phyloP scores from a whole-genome alignment of 2,113 vertebrate genomes.

The Tachysurus vachellii region DNA sequence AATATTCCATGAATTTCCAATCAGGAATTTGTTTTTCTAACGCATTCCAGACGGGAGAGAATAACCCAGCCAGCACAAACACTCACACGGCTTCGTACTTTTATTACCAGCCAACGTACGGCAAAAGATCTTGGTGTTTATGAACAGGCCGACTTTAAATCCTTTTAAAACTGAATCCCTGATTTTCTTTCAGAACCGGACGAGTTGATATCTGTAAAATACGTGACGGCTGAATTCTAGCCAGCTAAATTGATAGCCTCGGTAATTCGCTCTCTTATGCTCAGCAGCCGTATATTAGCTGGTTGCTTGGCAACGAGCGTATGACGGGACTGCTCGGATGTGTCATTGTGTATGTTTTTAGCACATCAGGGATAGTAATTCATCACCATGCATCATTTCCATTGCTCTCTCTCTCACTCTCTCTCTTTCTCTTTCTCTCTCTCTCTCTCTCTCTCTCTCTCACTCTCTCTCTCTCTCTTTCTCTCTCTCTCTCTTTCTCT shows the following conservation, averaged over 20 bases:
- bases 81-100: neutral
- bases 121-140: neutral
- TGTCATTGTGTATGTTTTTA: neutral
- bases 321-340: neutral
- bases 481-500: no score
- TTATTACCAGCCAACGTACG: neutral
- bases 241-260: neutral
- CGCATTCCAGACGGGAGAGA: neutral
- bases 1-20: constrained; percentile 14
- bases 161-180: neutral
- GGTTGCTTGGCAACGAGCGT: neutral
- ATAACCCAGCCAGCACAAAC: neutral
- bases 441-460: no score
- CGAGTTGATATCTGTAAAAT: neutral
- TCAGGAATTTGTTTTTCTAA: constrained; percentile 5
- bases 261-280: neutral
- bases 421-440: no score
- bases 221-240: neutral
- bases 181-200: neutral
- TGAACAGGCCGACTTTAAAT: neutral
- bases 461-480: no score
- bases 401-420: neutral
- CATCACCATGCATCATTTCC: neutral
- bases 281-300: neutral
- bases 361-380: neutral